Conservation (phyloP, 2,113 vertebrate genomes). For the Leucoraja erinaceus region DNA sequence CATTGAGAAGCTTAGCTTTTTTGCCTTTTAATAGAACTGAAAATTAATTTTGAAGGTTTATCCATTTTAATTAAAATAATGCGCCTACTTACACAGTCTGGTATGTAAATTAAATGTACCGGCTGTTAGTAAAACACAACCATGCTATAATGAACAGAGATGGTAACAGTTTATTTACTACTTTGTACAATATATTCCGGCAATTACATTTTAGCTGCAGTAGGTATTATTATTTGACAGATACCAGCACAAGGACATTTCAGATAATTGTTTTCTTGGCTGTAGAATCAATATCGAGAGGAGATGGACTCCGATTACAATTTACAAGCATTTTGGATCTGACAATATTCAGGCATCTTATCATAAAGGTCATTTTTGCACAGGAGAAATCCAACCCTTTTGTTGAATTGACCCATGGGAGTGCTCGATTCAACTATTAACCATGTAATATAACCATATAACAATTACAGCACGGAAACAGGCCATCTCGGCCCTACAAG, state of each 20-base stretch:
- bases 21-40: not conserved
- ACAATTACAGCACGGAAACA: too few relatives aligned
- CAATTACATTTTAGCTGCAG: not conserved
- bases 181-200: not conserved
- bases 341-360: not conserved
- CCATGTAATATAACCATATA: too few relatives aligned
- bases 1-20: not conserved
- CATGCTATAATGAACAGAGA: not conserved
- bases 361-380: not conserved
- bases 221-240: not conserved
- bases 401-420: too few relatives aligned
- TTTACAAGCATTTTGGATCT: not conserved
- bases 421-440: too few relatives aligned
- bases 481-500: too few relatives aligned
- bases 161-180: not conserved
- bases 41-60: conserved; percentile 13
- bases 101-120: not conserved
- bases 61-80: conserved; percentile 21
- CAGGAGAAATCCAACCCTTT: too few relatives aligned
- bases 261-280: not conserved
- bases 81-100: conserved; percentile 17
- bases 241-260: not conserved
- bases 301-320: not conserved
- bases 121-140: not conserved
- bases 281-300: not conserved